Evolutionary conservation across 1,140 invertebrate genomes (phyloP).

Genomic region (Drosophila saltans): DNA sequence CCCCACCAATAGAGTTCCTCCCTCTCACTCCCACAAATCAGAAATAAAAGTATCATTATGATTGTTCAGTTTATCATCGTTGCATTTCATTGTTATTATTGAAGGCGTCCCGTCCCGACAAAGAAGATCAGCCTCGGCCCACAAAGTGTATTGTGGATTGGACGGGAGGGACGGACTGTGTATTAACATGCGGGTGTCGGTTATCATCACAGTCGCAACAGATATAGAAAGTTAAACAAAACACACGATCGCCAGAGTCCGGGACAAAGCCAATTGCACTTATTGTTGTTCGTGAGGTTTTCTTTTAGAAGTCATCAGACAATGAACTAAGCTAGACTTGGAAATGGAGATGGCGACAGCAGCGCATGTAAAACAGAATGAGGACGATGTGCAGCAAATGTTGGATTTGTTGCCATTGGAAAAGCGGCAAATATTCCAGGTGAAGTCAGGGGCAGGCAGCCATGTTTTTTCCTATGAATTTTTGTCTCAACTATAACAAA

Average conservation of each 20-base stretch:
- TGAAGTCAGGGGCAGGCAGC: not conserved
- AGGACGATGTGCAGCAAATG: slow-evolving; percentile 37
- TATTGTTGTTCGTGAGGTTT: not conserved
- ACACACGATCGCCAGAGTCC: not conserved
- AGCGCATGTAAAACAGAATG: slow-evolving; percentile 9
- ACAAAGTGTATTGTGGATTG: not conserved
- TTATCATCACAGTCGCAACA: slow-evolving; percentile 42
- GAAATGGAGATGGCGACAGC: not conserved
- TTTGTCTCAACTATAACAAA: not conserved
- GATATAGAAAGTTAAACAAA: slow-evolving; percentile 42
- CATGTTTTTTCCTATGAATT: not conserved
- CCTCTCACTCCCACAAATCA: not conserved
- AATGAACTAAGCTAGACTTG: slow-evolving; percentile 7
- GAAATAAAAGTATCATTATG: not conserved
- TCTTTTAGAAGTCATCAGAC: not conserved
- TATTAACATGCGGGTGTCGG: slow-evolving; percentile 56
- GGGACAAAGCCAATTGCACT: slow-evolving; percentile 4
- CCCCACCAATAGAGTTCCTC: not conserved
- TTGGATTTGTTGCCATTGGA: slow-evolving; percentile 44
- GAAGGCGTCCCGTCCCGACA: not conserved
- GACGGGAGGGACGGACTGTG: slow-evolving; percentile 1
- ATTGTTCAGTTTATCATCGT: not conserved
- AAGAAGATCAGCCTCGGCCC: slow-evolving; percentile 3
- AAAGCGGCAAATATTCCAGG: slow-evolving; percentile 31
- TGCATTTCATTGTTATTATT: slow-evolving; percentile 1